Base-by-base conservation (phyloP, 2,888 invertebrate genomes). In the Monochamus alternatus region DNA sequence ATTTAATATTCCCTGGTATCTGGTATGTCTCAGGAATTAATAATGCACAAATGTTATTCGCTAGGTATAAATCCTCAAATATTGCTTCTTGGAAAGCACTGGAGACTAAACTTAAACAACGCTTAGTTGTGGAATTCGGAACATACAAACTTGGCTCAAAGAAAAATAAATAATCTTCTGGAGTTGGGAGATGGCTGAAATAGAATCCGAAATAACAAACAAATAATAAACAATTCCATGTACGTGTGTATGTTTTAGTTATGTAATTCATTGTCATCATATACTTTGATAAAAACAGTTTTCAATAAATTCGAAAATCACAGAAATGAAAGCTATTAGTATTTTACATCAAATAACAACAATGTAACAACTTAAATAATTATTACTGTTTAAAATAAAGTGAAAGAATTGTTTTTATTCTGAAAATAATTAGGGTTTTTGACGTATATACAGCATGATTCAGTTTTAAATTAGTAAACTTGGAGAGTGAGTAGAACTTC, bases 111-210 rank as follows among this genome's bases (percentile, higher is more conserved):
- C 66, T 66, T 66, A 66, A 66, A 66, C 38, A 65, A 47, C 44
- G 47, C 47, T 65, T 65, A 22, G 64, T 51, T 65, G 22, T 47
- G 30, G 64, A 65, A 65, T 30, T 47, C 30, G 22, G 64, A 65
- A 66, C 22, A 66, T 55, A 66, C 66, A 66, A 66, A 66, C 66
- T 52, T 66, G 31, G 47, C 51, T 22, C 10, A 32, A 9, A 31
- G 47, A 52, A 66, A 55, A 66, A 66, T 55, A 66, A 66, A 66
- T 65, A 65, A 52, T 55, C 51, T 14, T 10, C 30, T 30, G 47
- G 32, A 66, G 55, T 66, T 66, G n/a, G 66, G 51, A 55, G 66
- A n/a, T n/a, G 43, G 10, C 52, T 52, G 66, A 52, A 65, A 65
- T 63, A 63, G 47, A 30, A 65, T 30, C 22, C 43, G 4, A 51